phyloP scores from a whole-genome alignment of 2,888 invertebrate genomes.

The Acanthoscelides obtectus region DNA sequence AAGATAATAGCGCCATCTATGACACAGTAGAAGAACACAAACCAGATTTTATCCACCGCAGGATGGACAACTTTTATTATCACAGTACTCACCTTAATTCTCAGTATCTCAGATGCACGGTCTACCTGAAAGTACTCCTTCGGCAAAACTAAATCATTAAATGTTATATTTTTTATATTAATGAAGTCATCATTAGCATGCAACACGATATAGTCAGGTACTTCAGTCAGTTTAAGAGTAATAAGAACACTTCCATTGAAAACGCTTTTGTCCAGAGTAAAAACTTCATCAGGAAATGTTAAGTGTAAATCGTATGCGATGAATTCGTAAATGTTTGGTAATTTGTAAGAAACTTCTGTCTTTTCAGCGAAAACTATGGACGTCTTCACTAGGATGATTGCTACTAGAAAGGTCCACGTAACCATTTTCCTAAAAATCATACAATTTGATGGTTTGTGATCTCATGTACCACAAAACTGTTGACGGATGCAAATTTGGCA shows the following conservation, averaged over 20 bases:
- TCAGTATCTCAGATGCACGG: constrained; percentile 14
- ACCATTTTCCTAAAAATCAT: not conserved
- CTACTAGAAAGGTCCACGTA: not conserved
- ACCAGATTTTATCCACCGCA: too few relatives aligned
- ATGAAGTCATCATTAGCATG: constrained; percentile 10
- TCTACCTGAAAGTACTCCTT: constrained; percentile 5
- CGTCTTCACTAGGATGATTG: not conserved
- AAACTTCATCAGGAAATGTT: constrained; percentile 2
- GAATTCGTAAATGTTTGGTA: constrained; percentile 6
- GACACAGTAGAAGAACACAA: too few relatives aligned
- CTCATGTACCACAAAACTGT: too few relatives aligned
- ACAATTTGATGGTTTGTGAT: not conserved
- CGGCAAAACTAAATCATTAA: not conserved
- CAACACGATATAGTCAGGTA: constrained; percentile 5
- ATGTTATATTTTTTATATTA: constrained; percentile 1
- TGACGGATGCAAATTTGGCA: too few relatives aligned
- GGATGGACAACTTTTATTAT: too few relatives aligned
- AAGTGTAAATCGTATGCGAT: constrained; percentile 4
- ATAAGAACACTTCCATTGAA: constrained; percentile 9
- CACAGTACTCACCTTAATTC: constrained; percentile 5
- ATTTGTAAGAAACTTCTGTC: not conserved
- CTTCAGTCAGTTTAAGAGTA: constrained; percentile 4
- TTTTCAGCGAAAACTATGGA: not conserved
- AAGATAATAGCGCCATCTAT: too few relatives aligned
- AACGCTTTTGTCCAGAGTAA: not conserved